Evolutionary conservation across 2,797 vertebrate species (phyloP).

Genomic region (Lophius americanus): DNA sequence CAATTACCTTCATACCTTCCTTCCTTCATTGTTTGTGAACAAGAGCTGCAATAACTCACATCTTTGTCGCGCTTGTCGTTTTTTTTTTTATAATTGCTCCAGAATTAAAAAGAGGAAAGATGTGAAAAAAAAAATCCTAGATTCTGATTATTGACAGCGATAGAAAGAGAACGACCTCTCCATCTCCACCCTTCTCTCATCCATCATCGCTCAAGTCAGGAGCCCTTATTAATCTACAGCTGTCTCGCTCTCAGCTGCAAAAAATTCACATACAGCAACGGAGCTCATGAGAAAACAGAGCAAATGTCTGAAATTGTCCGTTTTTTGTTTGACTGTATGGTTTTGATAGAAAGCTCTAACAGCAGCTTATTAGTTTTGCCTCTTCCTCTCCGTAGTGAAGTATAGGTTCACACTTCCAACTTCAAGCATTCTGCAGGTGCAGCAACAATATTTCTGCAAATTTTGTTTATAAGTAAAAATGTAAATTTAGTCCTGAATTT

Average conservation of each 20-base stretch:
- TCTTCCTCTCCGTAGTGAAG: background rate
- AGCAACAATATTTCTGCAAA: background rate
- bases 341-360: background rate
- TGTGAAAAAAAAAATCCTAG: background rate
- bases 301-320: slow-evolving; percentile 47
- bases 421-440: background rate
- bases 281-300: slow-evolving; percentile 53
- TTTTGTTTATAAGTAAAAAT: too few relatives aligned
- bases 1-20: slow-evolving; percentile 29
- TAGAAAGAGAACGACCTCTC: slow-evolving; percentile 25
- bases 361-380: background rate
- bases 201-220: slow-evolving; percentile 69
- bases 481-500: too few relatives aligned
- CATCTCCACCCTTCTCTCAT: slow-evolving; percentile 64
- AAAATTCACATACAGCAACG: slow-evolving; percentile 35
- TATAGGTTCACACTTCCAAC: too few relatives aligned
- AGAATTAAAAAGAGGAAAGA: background rate
- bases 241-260: slow-evolving; percentile 64
- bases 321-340: slow-evolving; percentile 22
- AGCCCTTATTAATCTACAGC: slow-evolving; percentile 76
- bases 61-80: slow-evolving; percentile 26
- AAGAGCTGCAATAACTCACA: slow-evolving; percentile 29
- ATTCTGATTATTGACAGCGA: slow-evolving; percentile 17
- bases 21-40: slow-evolving; percentile 1
- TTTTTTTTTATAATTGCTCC: slow-evolving; percentile 11